Conservation (phyloP, 2,888 invertebrate genomes). For the Galerucella nymphaeae region DNA sequence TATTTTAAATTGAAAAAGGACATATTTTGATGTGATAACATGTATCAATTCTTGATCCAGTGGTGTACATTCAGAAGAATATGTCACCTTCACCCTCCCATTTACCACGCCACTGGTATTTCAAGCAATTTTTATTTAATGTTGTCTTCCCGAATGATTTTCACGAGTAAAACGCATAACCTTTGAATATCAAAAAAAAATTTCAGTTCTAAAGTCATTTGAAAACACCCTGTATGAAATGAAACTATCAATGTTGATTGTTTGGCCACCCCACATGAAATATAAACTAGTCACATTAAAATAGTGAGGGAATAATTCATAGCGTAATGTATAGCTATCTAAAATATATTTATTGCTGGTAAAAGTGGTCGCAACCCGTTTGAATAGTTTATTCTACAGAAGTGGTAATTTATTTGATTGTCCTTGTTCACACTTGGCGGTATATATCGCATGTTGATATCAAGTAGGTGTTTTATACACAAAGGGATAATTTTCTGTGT, state of each 20-base stretch:
- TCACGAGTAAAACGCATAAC: too few species aligned
- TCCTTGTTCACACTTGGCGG: constrained; percentile 59
- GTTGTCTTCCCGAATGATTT: too few species aligned
- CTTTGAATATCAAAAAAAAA: too few species aligned
- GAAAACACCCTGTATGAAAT: too few species aligned
- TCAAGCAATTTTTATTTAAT: too few species aligned
- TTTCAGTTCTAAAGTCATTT: too few species aligned
- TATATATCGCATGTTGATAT: constrained; percentile 59
- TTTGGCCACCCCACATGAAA: constrained; percentile 32
- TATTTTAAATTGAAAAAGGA: too few species aligned
- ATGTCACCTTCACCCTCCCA: too few species aligned
- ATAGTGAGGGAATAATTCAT: constrained; percentile 47
- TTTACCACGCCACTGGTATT: too few species aligned
- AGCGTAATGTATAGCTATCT: constrained; percentile 51
- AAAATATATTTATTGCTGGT: constrained; percentile 56
- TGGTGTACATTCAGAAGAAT: too few species aligned
- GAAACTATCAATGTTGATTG: neutral
- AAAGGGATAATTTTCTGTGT: constrained; percentile 22
- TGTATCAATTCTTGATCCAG: too few species aligned
- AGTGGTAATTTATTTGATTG: constrained; percentile 62
- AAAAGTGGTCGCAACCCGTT: constrained; percentile 58
- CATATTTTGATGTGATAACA: too few species aligned
- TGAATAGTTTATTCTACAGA: constrained; percentile 59
- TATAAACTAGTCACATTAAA: constrained; percentile 44
- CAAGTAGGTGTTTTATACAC: constrained; percentile 43